Conservation (phyloP, 2,888 invertebrate species). For the Anthophora plumipes region DNA sequence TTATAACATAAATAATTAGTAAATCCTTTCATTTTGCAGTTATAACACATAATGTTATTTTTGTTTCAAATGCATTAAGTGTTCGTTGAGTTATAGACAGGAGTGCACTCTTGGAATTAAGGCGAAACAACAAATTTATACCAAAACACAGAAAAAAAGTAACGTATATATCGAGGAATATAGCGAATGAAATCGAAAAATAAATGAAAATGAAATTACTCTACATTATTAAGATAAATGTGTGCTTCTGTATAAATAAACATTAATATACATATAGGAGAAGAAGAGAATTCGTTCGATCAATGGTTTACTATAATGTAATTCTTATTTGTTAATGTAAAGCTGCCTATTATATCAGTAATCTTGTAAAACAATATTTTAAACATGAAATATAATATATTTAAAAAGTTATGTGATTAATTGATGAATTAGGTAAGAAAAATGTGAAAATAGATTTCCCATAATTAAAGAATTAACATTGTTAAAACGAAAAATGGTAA, state of each 20-base stretch:
- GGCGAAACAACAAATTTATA: neutral
- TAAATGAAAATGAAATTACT: neutral
- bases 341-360: conserved; percentile 27
- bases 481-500: neutral
- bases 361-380: conserved; percentile 28
- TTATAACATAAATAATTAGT: no score
- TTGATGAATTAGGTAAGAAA: neutral
- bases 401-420: neutral
- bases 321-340: conserved; percentile 12
- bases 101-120: neutral
- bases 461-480: no score
- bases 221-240: neutral
- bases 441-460: neutral
- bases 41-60: no score
- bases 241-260: conserved; percentile 2
- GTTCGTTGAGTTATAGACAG: no score
- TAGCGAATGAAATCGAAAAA: neutral
- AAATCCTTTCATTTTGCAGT: no score
- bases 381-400: conserved; percentile 12
- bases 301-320: conserved; percentile 2
- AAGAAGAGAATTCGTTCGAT: conserved; percentile 1
- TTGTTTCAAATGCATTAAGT: no score
- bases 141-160: neutral
- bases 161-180: neutral
- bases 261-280: neutral